phyloP scores from a whole-genome alignment of 2,113 vertebrate genomes.

The Mungos mungo region DNA sequence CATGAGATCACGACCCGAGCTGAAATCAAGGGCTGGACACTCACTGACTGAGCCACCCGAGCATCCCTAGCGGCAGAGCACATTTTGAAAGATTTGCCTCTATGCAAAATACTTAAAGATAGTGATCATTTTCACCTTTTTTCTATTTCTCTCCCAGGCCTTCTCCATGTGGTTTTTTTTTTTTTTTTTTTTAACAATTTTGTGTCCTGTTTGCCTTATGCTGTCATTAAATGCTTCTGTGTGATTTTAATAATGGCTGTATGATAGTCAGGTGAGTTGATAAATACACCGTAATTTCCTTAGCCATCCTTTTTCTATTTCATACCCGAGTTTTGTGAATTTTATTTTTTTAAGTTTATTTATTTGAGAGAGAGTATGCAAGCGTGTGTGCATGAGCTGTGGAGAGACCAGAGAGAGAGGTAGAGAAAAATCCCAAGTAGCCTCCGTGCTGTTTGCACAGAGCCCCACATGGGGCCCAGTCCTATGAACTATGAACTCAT shows the following conservation, averaged over 20 bases:
- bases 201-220: background rate
- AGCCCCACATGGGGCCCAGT: no score
- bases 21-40: no score
- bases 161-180: background rate
- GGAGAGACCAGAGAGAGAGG: no score
- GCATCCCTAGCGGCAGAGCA: background rate
- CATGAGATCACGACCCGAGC: no score
- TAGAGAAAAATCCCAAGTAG: no score
- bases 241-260: background rate
- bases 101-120: background rate
- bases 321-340: slow-evolving; percentile 36
- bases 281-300: background rate
- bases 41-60: no score
- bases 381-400: no score
- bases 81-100: slow-evolving; percentile 24
- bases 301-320: background rate
- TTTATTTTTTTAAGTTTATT: background rate
- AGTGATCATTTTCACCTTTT: slow-evolving; percentile 18
- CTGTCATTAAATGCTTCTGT: background rate
- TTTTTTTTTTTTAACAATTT: background rate
- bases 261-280: background rate
- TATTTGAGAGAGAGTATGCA: no score
- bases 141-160: background rate
- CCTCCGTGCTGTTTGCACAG: no score
- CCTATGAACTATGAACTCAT: no score